Conservation (phyloP, 2,797 vertebrate genomes). For the Taenioides sp. region DNA sequence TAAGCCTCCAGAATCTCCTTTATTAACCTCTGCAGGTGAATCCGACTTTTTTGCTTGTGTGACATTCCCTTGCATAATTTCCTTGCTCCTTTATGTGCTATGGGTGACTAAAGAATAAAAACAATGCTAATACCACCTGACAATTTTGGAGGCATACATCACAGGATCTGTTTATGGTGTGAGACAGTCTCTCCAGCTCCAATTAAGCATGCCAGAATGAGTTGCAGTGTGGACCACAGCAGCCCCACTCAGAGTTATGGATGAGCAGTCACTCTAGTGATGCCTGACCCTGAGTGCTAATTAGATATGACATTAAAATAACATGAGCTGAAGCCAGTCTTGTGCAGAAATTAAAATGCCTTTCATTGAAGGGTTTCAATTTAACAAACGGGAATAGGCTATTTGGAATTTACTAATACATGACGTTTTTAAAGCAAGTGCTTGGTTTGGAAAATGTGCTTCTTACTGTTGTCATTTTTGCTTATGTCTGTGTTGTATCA, state of each 20-base stretch:
- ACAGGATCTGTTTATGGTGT: slow-evolving; percentile 74
- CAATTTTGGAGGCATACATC: slow-evolving; percentile 74
- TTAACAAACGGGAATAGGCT: slow-evolving; percentile 50
- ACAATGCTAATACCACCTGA: slow-evolving; percentile 75
- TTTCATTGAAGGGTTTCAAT: slow-evolving; percentile 51
- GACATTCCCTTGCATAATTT: slow-evolving; percentile 63
- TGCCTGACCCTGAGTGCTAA: slow-evolving; percentile 75
- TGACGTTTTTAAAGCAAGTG: not conserved
- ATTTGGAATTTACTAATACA: slow-evolving; percentile 36
- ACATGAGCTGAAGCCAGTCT: slow-evolving; percentile 66
- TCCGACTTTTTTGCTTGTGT: slow-evolving; percentile 30
- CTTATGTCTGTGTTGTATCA: not conserved
- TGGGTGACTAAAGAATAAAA: slow-evolving; percentile 76
- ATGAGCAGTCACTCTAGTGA: slow-evolving; percentile 75
- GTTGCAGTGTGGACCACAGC: slow-evolving; percentile 70
- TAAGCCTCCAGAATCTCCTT: slow-evolving; percentile 53
- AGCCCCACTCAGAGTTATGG: slow-evolving; percentile 73
- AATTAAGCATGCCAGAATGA: slow-evolving; percentile 79
- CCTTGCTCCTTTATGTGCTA: slow-evolving; percentile 57
- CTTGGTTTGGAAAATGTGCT: not conserved
- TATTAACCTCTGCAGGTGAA: slow-evolving; percentile 59
- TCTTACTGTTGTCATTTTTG: not conserved
- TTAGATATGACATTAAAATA: slow-evolving; percentile 78
- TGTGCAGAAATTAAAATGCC: slow-evolving; percentile 67
- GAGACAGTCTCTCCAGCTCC: slow-evolving; percentile 72